Evolutionary conservation across 2,113 vertebrate genomes (phyloP).

Genomic region (Oncorhynchus clarkii): DNA sequence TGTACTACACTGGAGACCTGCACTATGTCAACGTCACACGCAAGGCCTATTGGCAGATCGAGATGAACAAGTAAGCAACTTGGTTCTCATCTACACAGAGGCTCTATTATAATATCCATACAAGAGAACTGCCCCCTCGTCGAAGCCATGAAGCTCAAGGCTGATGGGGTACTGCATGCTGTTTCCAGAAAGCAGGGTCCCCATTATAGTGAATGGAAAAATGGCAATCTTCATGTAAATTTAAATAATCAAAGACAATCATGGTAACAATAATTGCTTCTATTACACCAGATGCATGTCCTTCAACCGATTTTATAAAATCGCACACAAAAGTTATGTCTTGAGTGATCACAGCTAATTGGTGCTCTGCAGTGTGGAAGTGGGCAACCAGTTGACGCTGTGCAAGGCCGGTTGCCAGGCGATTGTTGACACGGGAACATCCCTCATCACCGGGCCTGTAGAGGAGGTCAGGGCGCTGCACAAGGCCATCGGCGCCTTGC

Average conservation of each 20-base stretch:
- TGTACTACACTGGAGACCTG: slow-evolving; percentile 80
- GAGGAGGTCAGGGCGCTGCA: slow-evolving; percentile 78
- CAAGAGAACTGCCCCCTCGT: too few species aligned
- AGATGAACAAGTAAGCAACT: slow-evolving; percentile 72
- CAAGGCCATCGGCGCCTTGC: slow-evolving; percentile 74
- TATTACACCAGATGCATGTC: too few species aligned
- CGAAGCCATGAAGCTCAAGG: too few species aligned
- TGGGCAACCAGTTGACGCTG: slow-evolving; percentile 74
- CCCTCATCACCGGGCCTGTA: slow-evolving; percentile 76
- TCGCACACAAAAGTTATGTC: too few species aligned
- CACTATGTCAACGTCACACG: slow-evolving; percentile 81
- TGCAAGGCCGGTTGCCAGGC: slow-evolving; percentile 82
- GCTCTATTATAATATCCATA: too few species aligned
- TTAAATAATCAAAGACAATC: too few species aligned
- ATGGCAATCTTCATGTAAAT: too few species aligned
- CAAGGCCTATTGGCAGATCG: slow-evolving; percentile 87
- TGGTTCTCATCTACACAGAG: not conserved
- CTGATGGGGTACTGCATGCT: too few species aligned
- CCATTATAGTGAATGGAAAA: too few species aligned
- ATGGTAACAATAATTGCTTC: too few species aligned
- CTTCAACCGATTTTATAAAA: too few species aligned
- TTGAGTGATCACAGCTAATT: not conserved
- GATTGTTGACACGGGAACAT: slow-evolving; percentile 85
- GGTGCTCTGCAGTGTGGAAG: slow-evolving; percentile 64
- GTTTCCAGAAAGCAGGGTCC: too few species aligned